Percentiles rank a stretch among this genome's conserved stretches.
phyloP scores from a whole-genome alignment of 2,797 vertebrate species.

The Anguilla pacifica region DNA sequence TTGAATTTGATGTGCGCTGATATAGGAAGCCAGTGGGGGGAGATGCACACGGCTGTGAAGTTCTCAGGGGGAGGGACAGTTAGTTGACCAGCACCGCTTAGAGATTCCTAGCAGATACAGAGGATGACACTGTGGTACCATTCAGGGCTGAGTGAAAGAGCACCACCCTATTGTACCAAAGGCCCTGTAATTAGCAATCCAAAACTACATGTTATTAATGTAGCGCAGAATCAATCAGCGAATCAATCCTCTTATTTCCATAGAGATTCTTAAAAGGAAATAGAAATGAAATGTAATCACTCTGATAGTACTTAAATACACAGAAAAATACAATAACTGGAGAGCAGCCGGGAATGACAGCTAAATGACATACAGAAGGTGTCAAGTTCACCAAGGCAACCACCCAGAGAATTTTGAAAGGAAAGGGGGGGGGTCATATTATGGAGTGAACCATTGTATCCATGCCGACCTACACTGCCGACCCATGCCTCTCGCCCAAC shows the following conservation, averaged over 20 bases:
- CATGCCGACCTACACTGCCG: background rate
- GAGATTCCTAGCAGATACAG: no score
- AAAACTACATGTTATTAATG: background rate
- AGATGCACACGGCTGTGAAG: no score
- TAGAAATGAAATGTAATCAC: background rate
- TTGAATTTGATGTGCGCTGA: no score
- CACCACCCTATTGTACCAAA: background rate
- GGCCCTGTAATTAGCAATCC: background rate
- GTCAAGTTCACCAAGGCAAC: background rate
- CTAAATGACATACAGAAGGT: background rate
- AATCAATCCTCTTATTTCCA: constrained; percentile 11
- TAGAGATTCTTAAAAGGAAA: background rate
- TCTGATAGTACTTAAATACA: background rate
- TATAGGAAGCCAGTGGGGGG: no score
- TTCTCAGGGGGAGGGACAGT: no score
- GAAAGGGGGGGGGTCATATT: background rate
- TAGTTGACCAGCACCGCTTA: no score
- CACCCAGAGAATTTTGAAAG: constrained; percentile 21
- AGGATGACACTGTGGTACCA: no score
- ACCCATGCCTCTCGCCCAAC: background rate
- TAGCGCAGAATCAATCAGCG: background rate
- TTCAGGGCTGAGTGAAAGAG: no score
- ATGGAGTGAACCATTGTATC: background rate
- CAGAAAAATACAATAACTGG: constrained; percentile 1
- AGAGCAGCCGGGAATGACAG: constrained; percentile 16